Evolutionary conservation across 1,140 invertebrate species (phyloP), one percentile per base, ranked within the genome.

Genomic region (Aphidius ervi): DNA sequence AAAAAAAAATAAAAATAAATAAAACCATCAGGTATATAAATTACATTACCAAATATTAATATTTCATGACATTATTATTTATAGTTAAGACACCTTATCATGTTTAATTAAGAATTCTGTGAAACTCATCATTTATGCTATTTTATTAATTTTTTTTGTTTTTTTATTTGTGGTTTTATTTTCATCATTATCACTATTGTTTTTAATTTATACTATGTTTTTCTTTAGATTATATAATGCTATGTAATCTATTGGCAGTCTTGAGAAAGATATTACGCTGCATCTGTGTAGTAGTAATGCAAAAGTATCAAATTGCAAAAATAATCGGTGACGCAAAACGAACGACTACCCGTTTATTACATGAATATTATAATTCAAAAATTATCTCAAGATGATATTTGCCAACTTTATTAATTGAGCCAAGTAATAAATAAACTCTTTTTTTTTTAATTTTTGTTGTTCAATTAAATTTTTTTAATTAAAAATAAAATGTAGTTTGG

Each of bases 221-320:
- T 40, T 41, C 41, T 54, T 39, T 40, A 8, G 42, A 6, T 6
- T 39, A 10, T 40, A 54, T 10, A 5, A 39, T 16, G 40, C 10
- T 54, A 16, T 41, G 40, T 48, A 48, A 48, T n/a, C 20, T 37
- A 54, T 41, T 41, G 41, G 52, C n/a, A 16, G 9, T 5, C 9
- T 39, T 42, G 4, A n/a, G 23, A 31, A 31, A 31, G 40, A 54
- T 7, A n/a, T 54, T 42, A 16, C 39, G 39, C 8, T 41, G 5
- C 39, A 31, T 31, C 4, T 31, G 23, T 41, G 9, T 41, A n/a
- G 52, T 41, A 40, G n/a, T 16, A 5, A 9, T 54, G 9, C 23
- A 31, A 31, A 31, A 16, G 52, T 37, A 37, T 54, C 52, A 37
- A 40, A 42, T 54, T 54, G 52, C 52, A 16, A n/a, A 9, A n/a